Conservation (phyloP, 2,888 invertebrate genomes). For the Gandaritis pyraliata region DNA sequence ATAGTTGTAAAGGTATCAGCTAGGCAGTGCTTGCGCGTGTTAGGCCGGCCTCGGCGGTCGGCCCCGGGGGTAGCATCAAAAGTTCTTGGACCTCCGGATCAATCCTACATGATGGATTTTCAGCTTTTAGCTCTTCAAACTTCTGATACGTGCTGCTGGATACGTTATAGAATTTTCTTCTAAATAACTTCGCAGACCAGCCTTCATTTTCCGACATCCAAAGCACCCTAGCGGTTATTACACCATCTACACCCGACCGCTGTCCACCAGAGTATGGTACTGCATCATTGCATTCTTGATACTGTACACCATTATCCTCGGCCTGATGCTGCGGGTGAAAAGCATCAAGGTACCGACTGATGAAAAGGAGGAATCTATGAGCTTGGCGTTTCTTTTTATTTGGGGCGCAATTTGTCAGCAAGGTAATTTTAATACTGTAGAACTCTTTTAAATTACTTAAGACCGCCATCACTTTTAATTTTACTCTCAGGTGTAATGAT, state of each 20-base stretch:
- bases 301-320: conserved; percentile 53
- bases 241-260: conserved; percentile 86
- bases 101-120: too few species aligned
- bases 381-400: conserved; percentile 73
- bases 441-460: too few species aligned
- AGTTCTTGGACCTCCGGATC: too few species aligned
- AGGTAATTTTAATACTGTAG: conserved; percentile 53
- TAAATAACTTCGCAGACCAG: conserved; percentile 72
- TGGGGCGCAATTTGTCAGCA: conserved; percentile 78
- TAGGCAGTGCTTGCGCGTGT: too few species aligned
- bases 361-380: conserved; percentile 67
- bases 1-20: too few species aligned
- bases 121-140: too few species aligned
- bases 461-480: too few species aligned
- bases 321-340: conserved; percentile 55
- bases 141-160: too few species aligned
- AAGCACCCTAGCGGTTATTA: conserved; percentile 84
- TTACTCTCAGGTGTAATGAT: conserved; percentile 67
- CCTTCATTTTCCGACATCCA: conserved; percentile 88
- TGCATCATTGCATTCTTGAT: conserved; percentile 67
- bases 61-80: too few species aligned
- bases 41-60: too few species aligned
- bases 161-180: neutral
- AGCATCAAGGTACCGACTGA: conserved; percentile 40
- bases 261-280: conserved; percentile 84